These are phyloP conservation scores for Glaucidium brasilianum DNA, from an alignment of 2,113 vertebrate species.

Conservation along the genomic window DNA sequence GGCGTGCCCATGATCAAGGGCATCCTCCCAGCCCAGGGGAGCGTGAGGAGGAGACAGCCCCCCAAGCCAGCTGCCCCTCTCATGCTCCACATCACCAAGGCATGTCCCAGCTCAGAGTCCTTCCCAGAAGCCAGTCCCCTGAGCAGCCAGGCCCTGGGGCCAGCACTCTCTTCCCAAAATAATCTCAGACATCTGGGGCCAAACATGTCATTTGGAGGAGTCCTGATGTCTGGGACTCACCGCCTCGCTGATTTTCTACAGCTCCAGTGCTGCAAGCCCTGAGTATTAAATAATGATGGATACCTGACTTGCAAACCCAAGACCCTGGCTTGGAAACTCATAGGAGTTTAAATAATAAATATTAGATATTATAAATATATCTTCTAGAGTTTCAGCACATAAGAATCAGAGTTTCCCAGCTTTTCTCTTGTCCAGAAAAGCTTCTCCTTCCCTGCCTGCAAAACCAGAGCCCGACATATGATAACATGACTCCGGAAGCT, in stretches of 20 bases:
- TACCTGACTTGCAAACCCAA: background rate
- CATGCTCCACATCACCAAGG: background rate
- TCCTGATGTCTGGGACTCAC: constrained; percentile 25
- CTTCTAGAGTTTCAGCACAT: background rate
- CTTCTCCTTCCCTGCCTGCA: background rate
- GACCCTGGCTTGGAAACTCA: background rate
- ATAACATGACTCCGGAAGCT: background rate
- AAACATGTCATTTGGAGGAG: background rate
- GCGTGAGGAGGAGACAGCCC: background rate
- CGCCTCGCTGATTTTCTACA: background rate
- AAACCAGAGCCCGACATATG: background rate
- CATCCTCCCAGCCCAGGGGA: background rate
- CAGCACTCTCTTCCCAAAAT: constrained; percentile 16
- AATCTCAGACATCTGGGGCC: constrained; percentile 31
- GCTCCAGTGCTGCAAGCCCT: background rate
- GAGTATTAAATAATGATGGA: background rate
- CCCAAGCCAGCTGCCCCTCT: background rate
- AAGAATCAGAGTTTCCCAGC: background rate
- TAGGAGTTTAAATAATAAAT: background rate
- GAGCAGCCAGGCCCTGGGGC: background rate
- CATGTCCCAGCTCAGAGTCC: background rate
- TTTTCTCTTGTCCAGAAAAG: background rate
- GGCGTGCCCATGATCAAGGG: background rate
- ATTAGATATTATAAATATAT: too few relatives aligned
- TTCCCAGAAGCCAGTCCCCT: background rate